Evolutionary conservation across 2,888 invertebrate species (phyloP).

Genomic region (Tetropium fuscum): DNA sequence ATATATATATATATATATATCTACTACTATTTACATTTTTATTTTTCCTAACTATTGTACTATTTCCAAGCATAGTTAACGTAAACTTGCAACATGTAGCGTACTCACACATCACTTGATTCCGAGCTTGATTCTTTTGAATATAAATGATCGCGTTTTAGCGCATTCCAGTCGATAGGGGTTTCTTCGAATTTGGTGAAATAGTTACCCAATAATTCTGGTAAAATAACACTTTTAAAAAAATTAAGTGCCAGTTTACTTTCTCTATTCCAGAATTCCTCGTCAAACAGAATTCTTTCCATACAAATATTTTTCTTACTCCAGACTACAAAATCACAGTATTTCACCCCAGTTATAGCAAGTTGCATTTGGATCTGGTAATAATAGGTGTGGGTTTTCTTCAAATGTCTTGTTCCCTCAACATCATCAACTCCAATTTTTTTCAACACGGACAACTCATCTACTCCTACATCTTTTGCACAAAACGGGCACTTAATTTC

Average conservation of each 20-base stretch:
- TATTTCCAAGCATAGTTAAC: too few species aligned
- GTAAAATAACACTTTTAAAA: neutral
- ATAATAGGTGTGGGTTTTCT: conserved; percentile 23
- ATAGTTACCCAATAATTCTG: conserved; percentile 8
- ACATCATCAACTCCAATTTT: conserved; percentile 6
- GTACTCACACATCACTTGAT: too few species aligned
- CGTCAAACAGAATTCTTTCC: conserved; percentile 17
- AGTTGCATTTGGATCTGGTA: conserved; percentile 34
- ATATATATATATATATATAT: too few species aligned
- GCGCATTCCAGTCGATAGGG: neutral
- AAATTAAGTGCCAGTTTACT: neutral
- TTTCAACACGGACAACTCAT: conserved; percentile 14
- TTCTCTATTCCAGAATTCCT: conserved; percentile 24
- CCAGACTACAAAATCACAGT: conserved; percentile 33
- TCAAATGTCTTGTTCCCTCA: conserved; percentile 16
- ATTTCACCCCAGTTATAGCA: conserved; percentile 6
- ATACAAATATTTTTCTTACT: conserved; percentile 16
- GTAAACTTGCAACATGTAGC: too few species aligned
- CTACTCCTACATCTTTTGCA: conserved; percentile 21
- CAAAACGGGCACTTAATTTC: conserved; percentile 38
- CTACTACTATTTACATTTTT: too few species aligned
- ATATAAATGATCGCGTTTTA: too few species aligned
- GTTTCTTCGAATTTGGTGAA: neutral
- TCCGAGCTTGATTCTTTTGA: too few species aligned
- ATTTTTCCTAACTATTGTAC: too few species aligned